Percentiles rank a stretch among this genome's conserved stretches.
Conservation (phyloP, 2,888 invertebrate species). For the Drosophila mulleri region DNA sequence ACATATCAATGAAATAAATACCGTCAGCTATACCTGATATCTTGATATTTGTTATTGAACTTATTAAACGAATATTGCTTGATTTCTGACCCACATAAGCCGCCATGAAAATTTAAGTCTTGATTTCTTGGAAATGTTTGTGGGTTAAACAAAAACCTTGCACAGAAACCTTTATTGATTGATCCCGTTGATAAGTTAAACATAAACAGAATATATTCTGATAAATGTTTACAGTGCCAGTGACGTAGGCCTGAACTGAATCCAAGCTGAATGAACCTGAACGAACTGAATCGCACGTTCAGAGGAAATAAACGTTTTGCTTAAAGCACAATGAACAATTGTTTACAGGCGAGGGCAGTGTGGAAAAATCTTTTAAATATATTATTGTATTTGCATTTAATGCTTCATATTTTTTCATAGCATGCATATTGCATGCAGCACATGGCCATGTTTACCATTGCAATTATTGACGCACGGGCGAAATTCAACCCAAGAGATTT, state of each 20-base stretch:
- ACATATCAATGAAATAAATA: not conserved
- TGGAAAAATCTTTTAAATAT: conserved; percentile 34
- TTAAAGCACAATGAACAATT: conserved; percentile 3
- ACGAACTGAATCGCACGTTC: not conserved
- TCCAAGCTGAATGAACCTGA: not conserved
- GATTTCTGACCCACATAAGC: not conserved
- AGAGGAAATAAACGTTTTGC: conserved; percentile 4
- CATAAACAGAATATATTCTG: not conserved
- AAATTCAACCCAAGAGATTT: conserved; percentile 66
- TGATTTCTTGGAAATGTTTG: not conserved
- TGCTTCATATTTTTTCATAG: conserved; percentile 33
- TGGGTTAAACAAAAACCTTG: not conserved
- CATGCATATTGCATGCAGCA: conserved; percentile 38
- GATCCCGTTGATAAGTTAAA: not conserved
- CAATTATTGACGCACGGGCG: conserved; percentile 76
- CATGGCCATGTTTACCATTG: conserved; percentile 56
- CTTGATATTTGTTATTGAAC: too few species aligned
- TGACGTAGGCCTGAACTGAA: not conserved
- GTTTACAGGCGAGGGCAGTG: not conserved
- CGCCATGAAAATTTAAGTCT: not conserved
- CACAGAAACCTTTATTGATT: not conserved
- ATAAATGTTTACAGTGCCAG: not conserved
- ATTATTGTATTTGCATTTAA: conserved; percentile 51
- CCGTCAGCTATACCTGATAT: not conserved
- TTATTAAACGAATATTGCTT: not conserved